Base-by-base conservation (phyloP, 2,113 vertebrate species). In the Pycnonotus jocosus region DNA sequence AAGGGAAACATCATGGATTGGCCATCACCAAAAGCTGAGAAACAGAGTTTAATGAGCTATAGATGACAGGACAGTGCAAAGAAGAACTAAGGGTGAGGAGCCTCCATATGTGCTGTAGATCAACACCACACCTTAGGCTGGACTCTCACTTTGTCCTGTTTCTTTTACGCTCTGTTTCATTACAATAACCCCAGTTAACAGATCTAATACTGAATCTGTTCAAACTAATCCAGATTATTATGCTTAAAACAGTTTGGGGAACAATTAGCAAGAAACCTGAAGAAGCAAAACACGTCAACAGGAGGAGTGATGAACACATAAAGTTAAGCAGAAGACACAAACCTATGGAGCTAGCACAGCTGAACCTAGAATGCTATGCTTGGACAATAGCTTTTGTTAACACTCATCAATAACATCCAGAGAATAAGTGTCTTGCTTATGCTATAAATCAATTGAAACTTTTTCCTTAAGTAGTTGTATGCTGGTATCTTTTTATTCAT, bases 101-200 rank as follows among this genome's bases (percentile, higher is more conserved):
- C 25, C 15, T 47, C 38, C 7, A 17, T 20, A 15, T 17, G 7
- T 0, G 0, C 11, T 35, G 12, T 17, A 25, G 40, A 42, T 50
- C 33, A 78, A 37, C 24, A 76, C 9, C 30, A 90, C 35, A 40
- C 19, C 21, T 45, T 48, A 72, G 88, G 20, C 7, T n/a, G 19
- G 31, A 48, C 14, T 45, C 15, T 22, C 77, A 20, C 19, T 9
- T 16, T 81, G 31, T 66, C n/a, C 3, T 2, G 27, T 21, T 68
- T 24, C 15, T 58, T 37, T 84, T 35, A 84, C 7, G 8, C 21
- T 37, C 20, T n/a, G 30, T 47, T 80, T 87, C 33, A 65, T 31
- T 72, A 62, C 35, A 64, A 45, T 12, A 35, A 14, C 12, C 19
- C 14, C n/a, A 72, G 31, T 68, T 44, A 77, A 28, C 38, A 87